Percentiles rank a stretch among this genome's conserved stretches.
Conservation (phyloP, 2,888 invertebrate species). For the Acanthosepion pharaonis region DNA sequence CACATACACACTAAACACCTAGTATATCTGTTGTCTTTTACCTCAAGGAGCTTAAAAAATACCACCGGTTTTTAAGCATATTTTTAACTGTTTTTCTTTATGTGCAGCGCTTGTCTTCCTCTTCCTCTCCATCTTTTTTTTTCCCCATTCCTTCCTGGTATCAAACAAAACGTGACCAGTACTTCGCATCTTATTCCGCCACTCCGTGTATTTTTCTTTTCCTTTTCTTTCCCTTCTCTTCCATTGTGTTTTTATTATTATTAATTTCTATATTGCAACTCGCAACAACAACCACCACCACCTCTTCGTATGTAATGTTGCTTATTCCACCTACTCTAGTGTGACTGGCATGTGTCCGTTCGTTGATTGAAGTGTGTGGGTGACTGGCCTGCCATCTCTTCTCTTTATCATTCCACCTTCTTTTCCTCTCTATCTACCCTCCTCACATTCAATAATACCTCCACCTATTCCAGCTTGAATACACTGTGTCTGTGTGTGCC, state of each 20-base stretch:
- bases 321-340: background rate
- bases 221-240: background rate
- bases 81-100: too few relatives aligned
- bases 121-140: too few relatives aligned
- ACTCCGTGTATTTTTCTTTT: background rate
- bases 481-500: background rate
- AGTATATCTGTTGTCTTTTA: too few relatives aligned
- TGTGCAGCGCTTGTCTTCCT: too few relatives aligned
- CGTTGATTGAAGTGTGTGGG: background rate
- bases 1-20: too few relatives aligned
- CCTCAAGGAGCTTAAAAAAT: too few relatives aligned
- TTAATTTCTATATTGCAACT: background rate
- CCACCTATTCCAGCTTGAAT: background rate
- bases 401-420: too few relatives aligned
- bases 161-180: background rate
- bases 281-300: background rate
- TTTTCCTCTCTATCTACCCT: background rate
- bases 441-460: background rate
- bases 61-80: too few relatives aligned
- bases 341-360: conserved; percentile 33
- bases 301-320: background rate
- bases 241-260: too few relatives aligned
- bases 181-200: background rate
- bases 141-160: too few relatives aligned
- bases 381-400: background rate